phyloP scores from a whole-genome alignment of 1,140 invertebrate genomes.

The Idris sp. region DNA sequence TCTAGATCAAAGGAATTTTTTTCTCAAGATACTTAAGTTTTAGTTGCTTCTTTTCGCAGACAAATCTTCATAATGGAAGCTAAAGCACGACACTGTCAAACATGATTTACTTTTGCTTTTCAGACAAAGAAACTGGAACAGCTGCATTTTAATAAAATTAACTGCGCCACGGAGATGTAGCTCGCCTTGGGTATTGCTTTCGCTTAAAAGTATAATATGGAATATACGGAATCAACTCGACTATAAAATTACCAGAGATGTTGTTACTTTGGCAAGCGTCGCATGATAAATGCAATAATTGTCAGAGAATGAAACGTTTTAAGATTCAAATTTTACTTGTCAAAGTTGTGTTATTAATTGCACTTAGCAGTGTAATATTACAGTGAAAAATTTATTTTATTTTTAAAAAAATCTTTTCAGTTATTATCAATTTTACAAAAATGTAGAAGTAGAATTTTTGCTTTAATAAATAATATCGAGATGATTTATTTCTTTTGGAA shows the following conservation, averaged over 20 bases:
- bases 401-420: too few relatives aligned
- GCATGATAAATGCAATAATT: conserved; percentile 28
- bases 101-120: conserved; percentile 30
- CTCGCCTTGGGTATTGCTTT: conserved; percentile 14
- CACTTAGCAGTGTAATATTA: too few relatives aligned
- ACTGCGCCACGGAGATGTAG: conserved; percentile 10
- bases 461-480: too few relatives aligned
- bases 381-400: too few relatives aligned
- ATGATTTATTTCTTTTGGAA: too few relatives aligned
- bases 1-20: too few relatives aligned
- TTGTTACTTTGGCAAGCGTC: conserved; percentile 21
- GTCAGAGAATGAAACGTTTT: not conserved
- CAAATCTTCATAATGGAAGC: conserved; percentile 31
- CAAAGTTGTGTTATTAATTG: not conserved
- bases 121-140: conserved; percentile 37
- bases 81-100: conserved; percentile 18
- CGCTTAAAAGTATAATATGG: conserved; percentile 19
- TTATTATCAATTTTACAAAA: too few relatives aligned
- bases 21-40: too few relatives aligned
- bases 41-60: conserved; percentile 14
- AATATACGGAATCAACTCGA: not conserved
- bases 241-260: conserved; percentile 26
- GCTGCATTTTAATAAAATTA: conserved; percentile 39
- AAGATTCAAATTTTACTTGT: not conserved
- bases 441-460: too few relatives aligned